Conservation (phyloP, 1,140 invertebrate species). For the Macrobrachium nipponense region DNA sequence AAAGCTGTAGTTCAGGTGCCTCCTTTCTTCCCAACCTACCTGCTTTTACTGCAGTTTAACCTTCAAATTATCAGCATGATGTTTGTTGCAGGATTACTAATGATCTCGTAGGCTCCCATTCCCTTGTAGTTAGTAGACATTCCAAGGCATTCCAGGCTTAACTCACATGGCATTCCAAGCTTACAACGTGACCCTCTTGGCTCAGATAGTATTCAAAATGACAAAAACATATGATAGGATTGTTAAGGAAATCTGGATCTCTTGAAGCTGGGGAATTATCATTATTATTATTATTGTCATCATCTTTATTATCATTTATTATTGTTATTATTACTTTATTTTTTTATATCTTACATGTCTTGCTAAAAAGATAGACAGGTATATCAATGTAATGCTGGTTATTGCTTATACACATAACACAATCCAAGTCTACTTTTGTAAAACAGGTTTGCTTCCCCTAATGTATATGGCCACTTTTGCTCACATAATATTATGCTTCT, state of each 20-base stretch:
- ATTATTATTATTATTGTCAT: conserved; percentile 8
- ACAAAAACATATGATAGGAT: conserved; percentile 13
- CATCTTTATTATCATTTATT: too few species aligned
- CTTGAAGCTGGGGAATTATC: not conserved
- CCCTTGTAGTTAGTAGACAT: conserved; percentile 59
- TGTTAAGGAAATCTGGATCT: conserved; percentile 13
- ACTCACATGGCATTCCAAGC: conserved; percentile 60
- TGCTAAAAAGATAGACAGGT: not conserved
- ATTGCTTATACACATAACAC: not conserved
- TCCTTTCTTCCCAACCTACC: conserved; percentile 29
- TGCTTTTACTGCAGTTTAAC: conserved; percentile 44
- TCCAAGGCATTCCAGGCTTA: conserved; percentile 61
- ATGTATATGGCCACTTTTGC: conserved; percentile 36
- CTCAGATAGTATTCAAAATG: conserved; percentile 25
- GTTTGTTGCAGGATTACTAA: conserved; percentile 57
- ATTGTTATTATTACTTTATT: too few species aligned
- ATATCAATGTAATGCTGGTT: not conserved
- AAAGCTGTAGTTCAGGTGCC: conserved; percentile 30
- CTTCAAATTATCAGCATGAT: conserved; percentile 33
- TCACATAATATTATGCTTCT: conserved; percentile 11
- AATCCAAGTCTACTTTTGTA: conserved; percentile 4
- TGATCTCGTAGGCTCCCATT: conserved; percentile 60
- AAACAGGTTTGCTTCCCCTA: conserved; percentile 17
- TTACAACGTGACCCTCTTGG: conserved; percentile 45
- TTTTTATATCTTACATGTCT: too few species aligned